Evolutionary conservation across 2,888 invertebrate genomes (phyloP).

Genomic region (Nemoura dubitans): DNA sequence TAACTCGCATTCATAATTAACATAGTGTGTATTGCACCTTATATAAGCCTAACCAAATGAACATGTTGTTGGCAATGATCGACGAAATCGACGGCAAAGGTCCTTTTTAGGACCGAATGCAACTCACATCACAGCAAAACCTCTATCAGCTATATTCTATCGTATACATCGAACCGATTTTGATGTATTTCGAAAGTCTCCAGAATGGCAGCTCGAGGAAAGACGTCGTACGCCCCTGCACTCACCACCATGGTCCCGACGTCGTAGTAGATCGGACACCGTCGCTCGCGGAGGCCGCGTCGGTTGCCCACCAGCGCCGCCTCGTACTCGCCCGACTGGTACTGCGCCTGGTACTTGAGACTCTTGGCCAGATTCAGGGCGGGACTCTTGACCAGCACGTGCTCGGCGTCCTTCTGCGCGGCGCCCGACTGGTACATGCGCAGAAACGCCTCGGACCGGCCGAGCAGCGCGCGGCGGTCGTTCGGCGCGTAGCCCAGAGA

Average conservation of each 20-base stretch:
- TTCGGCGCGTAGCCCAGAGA: background rate
- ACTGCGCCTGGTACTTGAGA: background rate
- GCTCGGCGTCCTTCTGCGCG: background rate
- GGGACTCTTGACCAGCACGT: background rate
- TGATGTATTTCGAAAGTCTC: no score
- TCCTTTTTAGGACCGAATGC: no score
- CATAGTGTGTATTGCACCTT: no score
- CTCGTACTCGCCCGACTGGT: background rate
- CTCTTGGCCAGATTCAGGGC: background rate
- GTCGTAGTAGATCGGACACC: background rate
- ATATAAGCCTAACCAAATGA: no score
- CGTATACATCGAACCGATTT: no score
- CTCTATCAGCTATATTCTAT: no score
- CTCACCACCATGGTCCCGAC: background rate
- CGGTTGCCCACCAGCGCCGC: background rate
- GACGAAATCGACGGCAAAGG: no score
- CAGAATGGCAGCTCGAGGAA: no score
- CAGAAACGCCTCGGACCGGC: background rate
- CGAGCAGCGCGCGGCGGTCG: constrained; percentile 14
- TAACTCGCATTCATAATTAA: no score
- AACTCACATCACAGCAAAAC: no score
- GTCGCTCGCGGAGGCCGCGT: background rate
- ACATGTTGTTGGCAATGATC: no score
- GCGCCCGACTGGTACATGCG: background rate
- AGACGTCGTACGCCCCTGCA: background rate